Evolutionary conservation across 2,113 vertebrate species (phyloP).

Genomic region (Caracal caracal): DNA sequence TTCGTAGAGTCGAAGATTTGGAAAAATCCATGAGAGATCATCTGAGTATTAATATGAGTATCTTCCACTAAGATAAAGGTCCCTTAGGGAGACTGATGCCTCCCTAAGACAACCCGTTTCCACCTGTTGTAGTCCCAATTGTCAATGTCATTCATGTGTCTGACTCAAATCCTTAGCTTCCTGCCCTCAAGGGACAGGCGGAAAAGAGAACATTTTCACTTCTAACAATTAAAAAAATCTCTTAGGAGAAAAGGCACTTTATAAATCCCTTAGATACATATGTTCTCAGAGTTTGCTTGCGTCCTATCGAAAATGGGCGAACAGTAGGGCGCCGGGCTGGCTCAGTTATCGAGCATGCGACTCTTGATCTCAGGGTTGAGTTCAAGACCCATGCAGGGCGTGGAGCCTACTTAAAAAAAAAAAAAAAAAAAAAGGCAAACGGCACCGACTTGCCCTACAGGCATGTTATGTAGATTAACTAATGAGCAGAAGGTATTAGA

Average conservation of each 20-base stretch:
- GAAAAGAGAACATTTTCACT: neutral
- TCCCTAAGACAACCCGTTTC: neutral
- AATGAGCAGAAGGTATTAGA: neutral
- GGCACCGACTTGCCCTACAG: neutral
- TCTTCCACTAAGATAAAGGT: neutral
- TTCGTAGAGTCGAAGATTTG: neutral
- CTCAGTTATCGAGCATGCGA: neutral
- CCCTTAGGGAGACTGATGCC: neutral
- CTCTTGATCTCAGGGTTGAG: neutral
- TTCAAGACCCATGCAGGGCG: neutral
- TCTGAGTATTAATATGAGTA: neutral
- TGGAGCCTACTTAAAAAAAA: neutral
- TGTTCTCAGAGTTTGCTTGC: neutral
- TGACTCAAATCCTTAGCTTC: neutral
- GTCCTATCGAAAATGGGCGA: neutral
- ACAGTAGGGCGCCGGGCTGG: accelerated
- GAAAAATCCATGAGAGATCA: neutral
- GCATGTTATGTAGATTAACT: neutral
- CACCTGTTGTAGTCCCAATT: neutral
- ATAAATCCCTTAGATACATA: neutral
- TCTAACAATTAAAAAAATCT: neutral
- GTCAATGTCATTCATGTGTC: neutral
- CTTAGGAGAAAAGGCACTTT: neutral
- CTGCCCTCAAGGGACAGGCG: neutral
- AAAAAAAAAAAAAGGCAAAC: neutral